A percentile compares a stretch with the other conserved stretches of the same genome.
These are phyloP conservation scores for Diarsia rubi DNA, from an alignment of 2,888 invertebrate species.

Conservation along the genomic window DNA sequence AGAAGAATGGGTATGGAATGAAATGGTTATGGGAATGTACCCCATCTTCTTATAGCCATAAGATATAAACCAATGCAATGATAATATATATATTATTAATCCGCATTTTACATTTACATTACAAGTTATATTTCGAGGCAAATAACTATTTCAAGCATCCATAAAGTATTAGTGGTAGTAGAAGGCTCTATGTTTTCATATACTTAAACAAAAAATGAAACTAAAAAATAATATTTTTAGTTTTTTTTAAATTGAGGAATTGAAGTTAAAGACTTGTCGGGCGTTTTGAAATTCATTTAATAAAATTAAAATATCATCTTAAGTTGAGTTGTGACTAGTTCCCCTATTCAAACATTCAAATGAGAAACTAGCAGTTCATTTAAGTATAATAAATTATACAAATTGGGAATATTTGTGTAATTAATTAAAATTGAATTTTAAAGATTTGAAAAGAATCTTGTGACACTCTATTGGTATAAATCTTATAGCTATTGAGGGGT, in stretches of 20 bases:
- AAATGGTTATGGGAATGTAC: conserved; percentile 9
- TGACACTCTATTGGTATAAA: conserved; percentile 18
- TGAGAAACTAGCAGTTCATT: not conserved
- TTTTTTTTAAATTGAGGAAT: not conserved
- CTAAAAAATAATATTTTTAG: not conserved
- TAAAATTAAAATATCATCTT: not conserved
- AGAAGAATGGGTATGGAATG: conserved; percentile 3
- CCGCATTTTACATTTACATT: not conserved
- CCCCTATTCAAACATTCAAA: not conserved
- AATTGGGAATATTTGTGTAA: not conserved
- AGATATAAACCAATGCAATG: conserved; percentile 35
- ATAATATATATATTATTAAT: conserved; percentile 11
- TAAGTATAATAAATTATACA: not conserved
- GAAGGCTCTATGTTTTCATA: not conserved
- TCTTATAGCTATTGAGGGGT: conserved; percentile 37
- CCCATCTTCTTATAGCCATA: conserved; percentile 32
- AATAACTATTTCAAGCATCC: not conserved
- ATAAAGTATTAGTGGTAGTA: not conserved
- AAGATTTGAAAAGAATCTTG: not conserved
- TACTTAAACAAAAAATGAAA: not conserved
- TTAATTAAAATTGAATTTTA: no score
- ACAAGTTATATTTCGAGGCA: not conserved
- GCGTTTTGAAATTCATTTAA: not conserved
- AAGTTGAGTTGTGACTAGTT: not conserved
- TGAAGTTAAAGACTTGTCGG: not conserved